phyloP scores from a whole-genome alignment of 2,888 invertebrate genomes.

The Drosophila conformis region DNA sequence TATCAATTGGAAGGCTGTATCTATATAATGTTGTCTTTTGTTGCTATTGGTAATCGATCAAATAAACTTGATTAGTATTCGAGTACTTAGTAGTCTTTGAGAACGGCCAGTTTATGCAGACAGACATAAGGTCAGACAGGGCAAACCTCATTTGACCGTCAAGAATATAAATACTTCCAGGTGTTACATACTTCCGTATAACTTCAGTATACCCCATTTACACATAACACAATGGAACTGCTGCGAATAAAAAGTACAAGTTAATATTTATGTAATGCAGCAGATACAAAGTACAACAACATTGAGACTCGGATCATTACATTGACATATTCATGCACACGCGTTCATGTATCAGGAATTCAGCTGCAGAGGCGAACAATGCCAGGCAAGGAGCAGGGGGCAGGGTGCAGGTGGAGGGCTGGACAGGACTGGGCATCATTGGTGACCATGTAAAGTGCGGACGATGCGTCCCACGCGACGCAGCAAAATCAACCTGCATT shows the following conservation, averaged over 20 bases:
- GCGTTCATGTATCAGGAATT: slow-evolving; percentile 58
- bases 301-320: slow-evolving; percentile 66
- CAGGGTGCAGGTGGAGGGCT: slow-evolving; percentile 2
- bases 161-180: neutral
- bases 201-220: neutral
- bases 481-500: slow-evolving; percentile 64
- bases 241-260: slow-evolving; percentile 69
- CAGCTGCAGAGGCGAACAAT: slow-evolving; percentile 66
- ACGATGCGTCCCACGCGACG: slow-evolving; percentile 67
- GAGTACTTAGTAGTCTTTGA: too few relatives aligned
- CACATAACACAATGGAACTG: neutral
- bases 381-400: slow-evolving; percentile 15
- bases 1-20: neutral
- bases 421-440: slow-evolving; percentile 20
- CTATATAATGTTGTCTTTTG: too few relatives aligned
- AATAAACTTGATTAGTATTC: neutral
- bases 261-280: slow-evolving; percentile 78
- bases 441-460: slow-evolving; percentile 68
- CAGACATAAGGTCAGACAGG: neutral
- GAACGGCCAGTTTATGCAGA: neutral
- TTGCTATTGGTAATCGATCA: neutral
- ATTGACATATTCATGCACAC: slow-evolving; percentile 79
- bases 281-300: slow-evolving; percentile 55
- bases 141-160: neutral
- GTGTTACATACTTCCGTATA: neutral